Evolutionary conservation across 64 coral and sea anemone genomes (phyloP).

Genomic region (Acropora tenuis): DNA sequence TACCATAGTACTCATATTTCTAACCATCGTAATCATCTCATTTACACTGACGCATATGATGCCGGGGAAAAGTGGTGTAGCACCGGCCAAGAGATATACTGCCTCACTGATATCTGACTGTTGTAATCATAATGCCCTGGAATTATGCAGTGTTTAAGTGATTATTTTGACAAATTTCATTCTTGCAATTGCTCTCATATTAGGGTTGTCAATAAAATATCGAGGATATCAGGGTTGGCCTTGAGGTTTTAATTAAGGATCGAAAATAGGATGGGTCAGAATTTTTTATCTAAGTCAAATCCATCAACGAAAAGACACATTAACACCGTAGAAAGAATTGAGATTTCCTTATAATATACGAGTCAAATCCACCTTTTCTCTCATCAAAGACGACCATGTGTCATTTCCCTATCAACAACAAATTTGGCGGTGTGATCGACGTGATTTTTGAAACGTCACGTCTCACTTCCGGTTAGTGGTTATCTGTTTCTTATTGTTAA

Average conservation of each 20-base stretch:
- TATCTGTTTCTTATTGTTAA: background rate
- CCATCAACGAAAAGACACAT: background rate
- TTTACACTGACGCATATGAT: no score
- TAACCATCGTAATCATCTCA: no score
- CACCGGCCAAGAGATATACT: no score
- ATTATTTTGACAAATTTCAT: background rate
- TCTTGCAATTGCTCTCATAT: background rate
- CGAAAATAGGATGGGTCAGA: background rate
- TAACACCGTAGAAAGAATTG: background rate
- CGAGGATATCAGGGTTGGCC: background rate
- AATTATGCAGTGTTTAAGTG: background rate
- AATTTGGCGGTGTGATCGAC: constrained; percentile 8
- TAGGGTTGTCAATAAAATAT: background rate
- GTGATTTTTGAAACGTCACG: constrained; percentile 41
- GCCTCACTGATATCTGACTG: no score
- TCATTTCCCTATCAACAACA: background rate
- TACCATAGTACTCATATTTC: no score
- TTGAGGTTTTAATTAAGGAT: background rate
- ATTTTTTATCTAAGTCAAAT: background rate
- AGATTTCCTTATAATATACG: background rate
- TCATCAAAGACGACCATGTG: background rate
- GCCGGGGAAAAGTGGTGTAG: no score
- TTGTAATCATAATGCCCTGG: background rate
- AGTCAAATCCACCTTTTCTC: background rate
- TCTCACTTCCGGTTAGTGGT: constrained; percentile 17